Conservation (phyloP, 2,888 invertebrate species). For the Oasisia sp. region DNA sequence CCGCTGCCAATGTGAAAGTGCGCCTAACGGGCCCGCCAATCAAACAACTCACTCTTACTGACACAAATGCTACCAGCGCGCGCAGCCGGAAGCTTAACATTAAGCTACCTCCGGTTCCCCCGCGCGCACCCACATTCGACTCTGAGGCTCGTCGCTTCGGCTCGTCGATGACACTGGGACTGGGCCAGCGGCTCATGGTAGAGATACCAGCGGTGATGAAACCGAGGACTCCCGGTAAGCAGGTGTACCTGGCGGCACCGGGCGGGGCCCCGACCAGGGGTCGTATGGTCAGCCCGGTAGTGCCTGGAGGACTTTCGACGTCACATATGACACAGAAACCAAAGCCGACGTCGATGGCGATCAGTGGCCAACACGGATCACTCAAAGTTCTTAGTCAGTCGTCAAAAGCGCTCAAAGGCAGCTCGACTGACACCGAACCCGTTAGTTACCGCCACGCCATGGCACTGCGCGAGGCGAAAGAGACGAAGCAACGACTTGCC, state of each 20-base stretch:
- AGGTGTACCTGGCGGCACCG: neutral
- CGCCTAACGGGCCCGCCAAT: neutral
- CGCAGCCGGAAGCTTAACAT: neutral
- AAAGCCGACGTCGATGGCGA: neutral
- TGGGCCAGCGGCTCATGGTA: neutral
- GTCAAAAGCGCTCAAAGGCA: neutral
- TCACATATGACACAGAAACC: neutral
- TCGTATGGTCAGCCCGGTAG: neutral
- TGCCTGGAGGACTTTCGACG: neutral
- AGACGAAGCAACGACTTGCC: neutral
- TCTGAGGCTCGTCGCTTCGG: neutral
- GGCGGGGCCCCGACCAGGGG: too few relatives aligned
- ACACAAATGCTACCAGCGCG: neutral
- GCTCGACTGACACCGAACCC: neutral
- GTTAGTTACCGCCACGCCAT: neutral
- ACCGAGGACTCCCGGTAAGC: neutral
- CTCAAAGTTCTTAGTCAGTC: neutral
- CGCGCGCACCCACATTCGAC: neutral
- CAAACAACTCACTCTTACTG: neutral
- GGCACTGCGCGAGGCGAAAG: neutral
- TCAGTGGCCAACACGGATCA: neutral
- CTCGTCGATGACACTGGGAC: neutral
- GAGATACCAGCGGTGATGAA: neutral
- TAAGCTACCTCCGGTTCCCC: neutral
- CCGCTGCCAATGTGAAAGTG: neutral